Evolutionary conservation across 1,140 invertebrate species (phyloP).

Genomic region (Meteorus sp.): DNA sequence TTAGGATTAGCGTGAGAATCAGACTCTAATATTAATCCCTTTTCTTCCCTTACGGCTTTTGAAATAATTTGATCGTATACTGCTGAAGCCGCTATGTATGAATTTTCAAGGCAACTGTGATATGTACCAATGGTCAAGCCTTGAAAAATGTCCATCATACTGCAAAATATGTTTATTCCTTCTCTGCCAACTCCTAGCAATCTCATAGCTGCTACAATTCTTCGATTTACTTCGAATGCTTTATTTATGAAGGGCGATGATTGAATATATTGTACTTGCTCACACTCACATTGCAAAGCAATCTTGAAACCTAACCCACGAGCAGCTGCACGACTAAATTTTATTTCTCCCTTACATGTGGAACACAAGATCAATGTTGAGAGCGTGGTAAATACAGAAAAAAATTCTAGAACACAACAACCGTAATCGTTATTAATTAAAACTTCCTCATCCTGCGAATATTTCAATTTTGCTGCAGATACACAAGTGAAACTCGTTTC

Average conservation of each 20-base stretch:
- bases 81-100: slow-evolving; percentile 11
- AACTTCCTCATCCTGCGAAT: slow-evolving; percentile 2
- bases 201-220: slow-evolving; percentile 33
- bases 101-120: slow-evolving; percentile 26
- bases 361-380: background rate
- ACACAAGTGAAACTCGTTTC: slow-evolving; percentile 8
- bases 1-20: slow-evolving; percentile 32
- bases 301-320: slow-evolving; percentile 31
- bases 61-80: slow-evolving; percentile 19
- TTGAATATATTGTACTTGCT: slow-evolving; percentile 23
- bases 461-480: slow-evolving; percentile 4
- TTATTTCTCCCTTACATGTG: background rate
- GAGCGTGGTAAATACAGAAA: slow-evolving; percentile 4
- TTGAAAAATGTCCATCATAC: slow-evolving; percentile 35
- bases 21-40: slow-evolving; percentile 26
- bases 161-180: slow-evolving; percentile 34
- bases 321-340: background rate
- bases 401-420: slow-evolving; percentile 10
- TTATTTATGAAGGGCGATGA: slow-evolving; percentile 25
- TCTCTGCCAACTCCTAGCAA: slow-evolving; percentile 32
- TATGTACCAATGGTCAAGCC: slow-evolving; percentile 23
- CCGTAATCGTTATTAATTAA: slow-evolving; percentile 6
- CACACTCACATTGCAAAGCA: slow-evolving; percentile 20
- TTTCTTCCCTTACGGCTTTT: slow-evolving; percentile 28
- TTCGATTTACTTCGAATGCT: slow-evolving; percentile 31